Conservation (phyloP, 23 tunicate species). For the Ciona savignyi region DNA sequence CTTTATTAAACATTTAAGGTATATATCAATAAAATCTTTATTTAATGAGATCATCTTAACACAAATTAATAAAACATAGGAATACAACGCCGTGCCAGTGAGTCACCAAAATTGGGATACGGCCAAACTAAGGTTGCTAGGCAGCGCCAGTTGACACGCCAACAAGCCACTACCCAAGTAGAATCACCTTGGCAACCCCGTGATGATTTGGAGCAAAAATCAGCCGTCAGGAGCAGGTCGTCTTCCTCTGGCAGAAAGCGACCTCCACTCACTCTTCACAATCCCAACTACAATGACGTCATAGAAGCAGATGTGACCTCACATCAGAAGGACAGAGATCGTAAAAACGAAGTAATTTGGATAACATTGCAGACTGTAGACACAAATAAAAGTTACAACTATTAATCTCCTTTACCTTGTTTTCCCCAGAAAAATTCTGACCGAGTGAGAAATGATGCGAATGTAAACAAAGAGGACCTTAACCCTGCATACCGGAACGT, state of each 20-base stretch:
- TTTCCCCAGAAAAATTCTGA: not conserved
- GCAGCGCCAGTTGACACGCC: not conserved
- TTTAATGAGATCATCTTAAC: too few species aligned
- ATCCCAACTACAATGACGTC: constrained; percentile 10
- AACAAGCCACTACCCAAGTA: not conserved
- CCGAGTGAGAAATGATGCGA: not conserved
- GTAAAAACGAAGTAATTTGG: not conserved
- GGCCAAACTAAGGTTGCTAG: not conserved
- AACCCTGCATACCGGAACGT: not conserved
- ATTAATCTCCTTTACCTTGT: not conserved
- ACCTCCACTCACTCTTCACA: constrained; percentile 1
- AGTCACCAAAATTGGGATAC: constrained; percentile 14
- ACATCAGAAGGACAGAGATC: not conserved
- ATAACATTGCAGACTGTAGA: too few species aligned
- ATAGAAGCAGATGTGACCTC: not conserved
- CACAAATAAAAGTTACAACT: too few species aligned
- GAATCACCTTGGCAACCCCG: constrained; percentile 49
- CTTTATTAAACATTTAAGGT: too few species aligned
- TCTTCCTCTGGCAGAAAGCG: constrained; percentile 2
- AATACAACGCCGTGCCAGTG: constrained; percentile 23
- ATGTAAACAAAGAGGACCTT: not conserved
- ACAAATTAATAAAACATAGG: too few species aligned
- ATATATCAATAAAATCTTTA: too few species aligned
- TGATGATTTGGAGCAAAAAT: constrained; percentile 9
- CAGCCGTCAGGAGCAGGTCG: constrained; percentile 1